These are phyloP conservation scores for rat (Rattus norvegicus) DNA, from an alignment of 2,113 vertebrate genomes.

Conservation along the genomic window DNA sequence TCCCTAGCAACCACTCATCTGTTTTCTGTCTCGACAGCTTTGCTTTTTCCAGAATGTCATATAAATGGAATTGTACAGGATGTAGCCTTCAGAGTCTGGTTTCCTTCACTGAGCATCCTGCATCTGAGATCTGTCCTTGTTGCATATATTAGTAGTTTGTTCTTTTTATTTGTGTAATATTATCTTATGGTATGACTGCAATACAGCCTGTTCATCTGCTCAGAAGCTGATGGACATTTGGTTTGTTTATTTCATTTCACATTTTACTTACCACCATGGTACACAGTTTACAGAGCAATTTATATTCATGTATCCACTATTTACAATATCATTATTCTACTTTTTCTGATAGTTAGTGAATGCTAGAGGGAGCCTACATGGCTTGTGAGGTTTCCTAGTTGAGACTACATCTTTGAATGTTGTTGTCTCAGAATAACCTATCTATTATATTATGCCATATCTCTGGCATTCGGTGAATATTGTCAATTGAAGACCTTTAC, in stretches of 20 bases:
- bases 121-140: conserved; percentile 17
- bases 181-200: conserved; percentile 13
- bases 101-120: conserved; percentile 53
- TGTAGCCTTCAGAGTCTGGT: background rate
- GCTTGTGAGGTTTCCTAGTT: conserved; percentile 42
- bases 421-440: background rate
- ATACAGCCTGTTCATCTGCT: conserved; percentile 10
- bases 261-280: conserved; percentile 16
- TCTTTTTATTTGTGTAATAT: conserved; percentile 55
- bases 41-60: conserved; percentile 51
- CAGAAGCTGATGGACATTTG: conserved; percentile 27
- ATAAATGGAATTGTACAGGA: conserved; percentile 39
- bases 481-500: background rate
- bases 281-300: conserved; percentile 30
- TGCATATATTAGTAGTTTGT: background rate
- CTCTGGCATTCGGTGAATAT: conserved; percentile 31
- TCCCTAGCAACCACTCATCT: conserved; percentile 28
- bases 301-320: background rate
- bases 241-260: conserved; percentile 21
- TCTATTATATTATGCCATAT: background rate
- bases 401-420: conserved; percentile 29
- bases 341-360: conserved; percentile 52
- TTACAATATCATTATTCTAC: conserved; percentile 22
- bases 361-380: conserved; percentile 19
- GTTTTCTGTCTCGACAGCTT: conserved; percentile 35